Conservation (phyloP, 2,888 invertebrate species). For the Zeuzera pyrina region DNA sequence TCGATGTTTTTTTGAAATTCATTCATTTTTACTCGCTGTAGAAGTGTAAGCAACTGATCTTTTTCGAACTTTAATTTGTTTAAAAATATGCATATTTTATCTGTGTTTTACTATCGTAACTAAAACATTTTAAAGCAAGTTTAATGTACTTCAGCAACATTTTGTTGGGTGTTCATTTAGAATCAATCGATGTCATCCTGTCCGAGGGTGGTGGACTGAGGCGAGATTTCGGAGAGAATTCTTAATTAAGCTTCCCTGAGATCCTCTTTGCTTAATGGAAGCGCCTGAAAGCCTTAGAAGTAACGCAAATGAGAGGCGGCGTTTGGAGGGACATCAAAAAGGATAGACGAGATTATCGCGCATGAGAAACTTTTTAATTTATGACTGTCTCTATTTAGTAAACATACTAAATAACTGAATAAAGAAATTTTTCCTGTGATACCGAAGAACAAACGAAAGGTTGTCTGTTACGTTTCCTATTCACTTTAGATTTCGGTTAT, state of each 20-base stretch:
- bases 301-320: slow-evolving; percentile 46
- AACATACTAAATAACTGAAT: too few species aligned
- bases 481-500: too few species aligned
- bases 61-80: too few species aligned
- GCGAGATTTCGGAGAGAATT: slow-evolving; percentile 66
- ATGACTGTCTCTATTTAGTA: too few species aligned
- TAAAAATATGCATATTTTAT: slow-evolving; percentile 10
- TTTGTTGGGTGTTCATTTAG: slow-evolving; percentile 64
- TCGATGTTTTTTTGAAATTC: too few species aligned
- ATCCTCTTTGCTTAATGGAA: slow-evolving; percentile 66
- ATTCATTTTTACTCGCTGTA: too few species aligned
- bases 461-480: too few species aligned
- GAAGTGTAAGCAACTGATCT: too few species aligned
- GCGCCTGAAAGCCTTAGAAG: slow-evolving; percentile 51
- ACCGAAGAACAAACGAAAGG: too few species aligned
- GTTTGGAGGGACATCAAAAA: slow-evolving; percentile 36
- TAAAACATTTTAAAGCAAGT: slow-evolving; percentile 47
- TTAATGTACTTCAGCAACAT: slow-evolving; percentile 38
- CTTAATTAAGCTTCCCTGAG: slow-evolving; percentile 63
- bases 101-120: slow-evolving; percentile 13
- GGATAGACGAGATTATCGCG: slow-evolving; percentile 37
- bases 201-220: slow-evolving; percentile 42
- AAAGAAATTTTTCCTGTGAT: too few species aligned
- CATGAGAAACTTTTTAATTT: slow-evolving; percentile 4
- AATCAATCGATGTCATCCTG: slow-evolving; percentile 64